phyloP scores from a whole-genome alignment of 2,888 invertebrate species.

The Priapulus caudatus region DNA sequence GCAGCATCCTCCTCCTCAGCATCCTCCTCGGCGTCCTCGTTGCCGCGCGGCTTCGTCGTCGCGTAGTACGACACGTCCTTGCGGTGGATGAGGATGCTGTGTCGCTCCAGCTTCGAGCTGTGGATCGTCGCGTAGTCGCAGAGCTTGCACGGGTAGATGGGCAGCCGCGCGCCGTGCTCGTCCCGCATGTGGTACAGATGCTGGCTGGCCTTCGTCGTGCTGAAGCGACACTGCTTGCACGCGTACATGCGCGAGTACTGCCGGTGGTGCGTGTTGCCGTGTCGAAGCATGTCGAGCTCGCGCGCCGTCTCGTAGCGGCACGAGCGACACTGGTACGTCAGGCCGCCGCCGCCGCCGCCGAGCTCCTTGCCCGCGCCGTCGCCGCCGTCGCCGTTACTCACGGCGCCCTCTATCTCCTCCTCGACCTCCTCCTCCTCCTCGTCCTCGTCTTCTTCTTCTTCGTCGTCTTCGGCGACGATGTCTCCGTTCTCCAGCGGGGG shows the following conservation, averaged over 20 bases:
- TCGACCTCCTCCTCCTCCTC: too few relatives aligned
- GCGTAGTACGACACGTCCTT: background rate
- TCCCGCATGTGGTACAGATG: background rate
- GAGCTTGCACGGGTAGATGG: background rate
- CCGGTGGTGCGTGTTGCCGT: background rate
- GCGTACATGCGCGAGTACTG: background rate
- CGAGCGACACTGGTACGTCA: background rate
- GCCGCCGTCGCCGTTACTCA: too few relatives aligned
- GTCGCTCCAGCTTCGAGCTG: background rate
- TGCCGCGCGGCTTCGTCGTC: background rate
- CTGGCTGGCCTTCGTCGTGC: background rate
- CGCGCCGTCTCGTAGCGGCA: background rate
- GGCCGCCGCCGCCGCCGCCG: background rate
- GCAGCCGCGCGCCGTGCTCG: background rate
- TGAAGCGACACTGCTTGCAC: background rate
- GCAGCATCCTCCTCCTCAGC: background rate
- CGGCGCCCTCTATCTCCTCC: too few relatives aligned
- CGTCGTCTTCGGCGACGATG: too few relatives aligned
- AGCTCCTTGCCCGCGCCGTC: too few relatives aligned
- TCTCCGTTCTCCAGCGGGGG: too few relatives aligned
- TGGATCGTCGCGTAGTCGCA: constrained; percentile 1
- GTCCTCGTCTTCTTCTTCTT: too few relatives aligned
- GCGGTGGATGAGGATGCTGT: background rate
- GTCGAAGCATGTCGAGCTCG: background rate
- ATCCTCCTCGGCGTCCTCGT: background rate